Conservation (phyloP, 1,140 invertebrate genomes). For the Drosophila elegans region DNA sequence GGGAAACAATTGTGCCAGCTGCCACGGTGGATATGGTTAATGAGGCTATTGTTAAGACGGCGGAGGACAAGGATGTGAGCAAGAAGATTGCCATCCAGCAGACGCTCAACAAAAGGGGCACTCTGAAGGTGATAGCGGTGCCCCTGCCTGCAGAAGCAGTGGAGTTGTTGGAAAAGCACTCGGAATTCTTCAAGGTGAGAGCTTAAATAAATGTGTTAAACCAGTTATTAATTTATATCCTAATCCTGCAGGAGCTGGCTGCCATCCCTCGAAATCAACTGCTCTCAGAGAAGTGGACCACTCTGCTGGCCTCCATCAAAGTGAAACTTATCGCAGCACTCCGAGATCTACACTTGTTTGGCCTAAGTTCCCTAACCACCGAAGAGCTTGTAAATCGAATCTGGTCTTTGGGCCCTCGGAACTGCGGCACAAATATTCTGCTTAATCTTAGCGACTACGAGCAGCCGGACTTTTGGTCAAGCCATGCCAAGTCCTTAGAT, state of each 20-base stretch:
- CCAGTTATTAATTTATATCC: not conserved
- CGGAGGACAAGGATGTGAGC: conserved; percentile 86
- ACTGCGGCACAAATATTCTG: conserved; percentile 95
- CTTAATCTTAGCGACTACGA: conserved; percentile 90
- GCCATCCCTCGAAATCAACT: conserved; percentile 46
- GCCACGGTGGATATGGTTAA: conserved; percentile 96
- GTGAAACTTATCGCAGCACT: conserved; percentile 88
- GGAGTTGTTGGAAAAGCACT: conserved; percentile 86
- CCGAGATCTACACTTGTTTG: conserved; percentile 68
- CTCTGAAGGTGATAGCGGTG: conserved; percentile 91
- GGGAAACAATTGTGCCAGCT: conserved; percentile 95
- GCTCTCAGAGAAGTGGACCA: conserved; percentile 68
- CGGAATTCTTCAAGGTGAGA: conserved; percentile 86
- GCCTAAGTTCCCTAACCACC: conserved; percentile 21
- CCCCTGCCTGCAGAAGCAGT: conserved; percentile 92
- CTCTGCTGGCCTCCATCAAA: conserved; percentile 86
- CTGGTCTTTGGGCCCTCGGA: conserved; percentile 96
- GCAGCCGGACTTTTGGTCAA: conserved; percentile 71
- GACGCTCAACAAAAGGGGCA: conserved; percentile 90
- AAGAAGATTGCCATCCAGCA: conserved; percentile 87
- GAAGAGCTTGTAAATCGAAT: conserved; percentile 88
- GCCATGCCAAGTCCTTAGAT: conserved; percentile 34
- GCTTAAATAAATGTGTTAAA: not conserved
- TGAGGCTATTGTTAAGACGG: conserved; percentile 90
- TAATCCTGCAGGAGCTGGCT: conserved; percentile 50